phyloP scores from a whole-genome alignment of 1,140 invertebrate species.

The Armadillidium nasatum region DNA sequence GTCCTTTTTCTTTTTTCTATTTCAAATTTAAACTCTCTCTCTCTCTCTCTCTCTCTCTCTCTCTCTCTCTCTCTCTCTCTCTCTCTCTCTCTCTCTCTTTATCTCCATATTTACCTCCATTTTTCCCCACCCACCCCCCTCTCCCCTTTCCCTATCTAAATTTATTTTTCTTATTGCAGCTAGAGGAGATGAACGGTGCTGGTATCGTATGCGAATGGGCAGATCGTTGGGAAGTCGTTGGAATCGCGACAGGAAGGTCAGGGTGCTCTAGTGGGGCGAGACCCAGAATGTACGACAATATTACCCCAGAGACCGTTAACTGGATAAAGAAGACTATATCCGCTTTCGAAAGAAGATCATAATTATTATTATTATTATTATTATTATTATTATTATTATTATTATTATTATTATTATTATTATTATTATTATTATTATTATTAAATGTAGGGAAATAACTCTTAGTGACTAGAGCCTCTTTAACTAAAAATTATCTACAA shows the following conservation, averaged over 20 bases:
- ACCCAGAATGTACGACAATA: slow-evolving; percentile 44
- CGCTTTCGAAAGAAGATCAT: slow-evolving; percentile 30
- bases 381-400: background rate
- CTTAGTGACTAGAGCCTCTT: background rate
- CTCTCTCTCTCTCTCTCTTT: background rate
- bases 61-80: background rate
- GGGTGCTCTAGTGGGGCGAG: slow-evolving; percentile 39
- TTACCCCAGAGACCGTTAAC: slow-evolving; percentile 35
- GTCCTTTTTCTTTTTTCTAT: background rate
- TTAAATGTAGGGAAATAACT: background rate
- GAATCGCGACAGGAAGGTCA: slow-evolving; percentile 40
- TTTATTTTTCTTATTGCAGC: slow-evolving; percentile 25
- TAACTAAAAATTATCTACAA: no score
- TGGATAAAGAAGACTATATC: slow-evolving; percentile 45
- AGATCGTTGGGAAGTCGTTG: slow-evolving; percentile 42
- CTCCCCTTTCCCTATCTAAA: background rate
- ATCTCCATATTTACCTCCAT: background rate
- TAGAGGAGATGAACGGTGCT: slow-evolving; percentile 43
- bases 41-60: background rate
- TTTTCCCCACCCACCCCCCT: background rate
- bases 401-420: background rate
- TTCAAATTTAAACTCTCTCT: background rate
- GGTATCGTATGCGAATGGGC: slow-evolving; percentile 43
- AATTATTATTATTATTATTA: slow-evolving; percentile 11
- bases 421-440: slow-evolving; percentile 10